Evolutionary conservation across 2,888 invertebrate species (phyloP).

Genomic region (Dynastes tityus): DNA sequence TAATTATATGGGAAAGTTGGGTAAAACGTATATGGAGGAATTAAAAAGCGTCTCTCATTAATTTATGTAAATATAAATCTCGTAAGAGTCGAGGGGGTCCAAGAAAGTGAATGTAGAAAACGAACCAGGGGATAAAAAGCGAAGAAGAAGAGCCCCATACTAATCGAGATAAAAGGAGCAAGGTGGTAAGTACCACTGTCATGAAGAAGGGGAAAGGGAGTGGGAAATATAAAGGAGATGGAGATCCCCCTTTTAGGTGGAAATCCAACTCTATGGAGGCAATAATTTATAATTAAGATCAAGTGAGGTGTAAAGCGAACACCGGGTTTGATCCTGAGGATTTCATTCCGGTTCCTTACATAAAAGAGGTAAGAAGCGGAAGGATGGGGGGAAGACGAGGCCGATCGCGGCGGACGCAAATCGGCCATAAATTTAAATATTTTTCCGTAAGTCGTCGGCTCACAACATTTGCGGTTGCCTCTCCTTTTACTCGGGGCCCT

Average conservation of each 20-base stretch:
- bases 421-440: slow-evolving; percentile 55
- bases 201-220: not conserved
- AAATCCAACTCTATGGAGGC: slow-evolving; percentile 57
- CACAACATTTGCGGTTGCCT: not conserved
- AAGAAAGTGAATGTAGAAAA: too few species aligned
- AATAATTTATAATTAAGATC: slow-evolving; percentile 66
- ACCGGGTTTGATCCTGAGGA: slow-evolving; percentile 65
- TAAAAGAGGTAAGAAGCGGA: slow-evolving; percentile 57
- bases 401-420: slow-evolving; percentile 50
- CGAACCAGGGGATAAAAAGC: not conserved
- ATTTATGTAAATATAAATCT: slow-evolving; percentile 40
- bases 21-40: not conserved
- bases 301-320: slow-evolving; percentile 69
- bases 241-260: slow-evolving; percentile 9
- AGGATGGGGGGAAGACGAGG: not conserved
- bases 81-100: not conserved
- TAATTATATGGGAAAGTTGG: not conserved
- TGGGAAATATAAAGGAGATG: not conserved
- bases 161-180: not conserved
- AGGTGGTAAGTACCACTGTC: not conserved
- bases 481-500: not conserved
- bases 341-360: slow-evolving; percentile 65
- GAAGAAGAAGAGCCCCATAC: not conserved
- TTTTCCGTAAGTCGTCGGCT: slow-evolving; percentile 25
- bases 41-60: slow-evolving; percentile 6